Evolutionary conservation across 2,888 invertebrate genomes (phyloP).

Genomic region (Glaucopsyche alexis): DNA sequence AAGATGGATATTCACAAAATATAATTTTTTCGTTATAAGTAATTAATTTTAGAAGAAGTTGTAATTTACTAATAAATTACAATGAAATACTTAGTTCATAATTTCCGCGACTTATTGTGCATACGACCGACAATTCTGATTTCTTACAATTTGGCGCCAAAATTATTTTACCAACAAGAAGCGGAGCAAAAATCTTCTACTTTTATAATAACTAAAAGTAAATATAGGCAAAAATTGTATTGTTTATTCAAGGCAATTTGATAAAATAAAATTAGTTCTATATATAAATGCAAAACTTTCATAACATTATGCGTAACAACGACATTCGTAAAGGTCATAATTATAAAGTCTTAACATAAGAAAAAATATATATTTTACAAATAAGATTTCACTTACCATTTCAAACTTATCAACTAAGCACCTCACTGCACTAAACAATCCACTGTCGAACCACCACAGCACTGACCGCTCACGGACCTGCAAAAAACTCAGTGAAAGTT

Average conservation of each 20-base stretch:
- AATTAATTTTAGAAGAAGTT: neutral
- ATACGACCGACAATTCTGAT: neutral
- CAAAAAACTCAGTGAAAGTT: constrained; percentile 61
- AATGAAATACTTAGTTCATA: neutral
- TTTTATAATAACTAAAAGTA: neutral
- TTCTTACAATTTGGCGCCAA: neutral
- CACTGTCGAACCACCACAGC: constrained; percentile 11
- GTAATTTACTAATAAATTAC: neutral
- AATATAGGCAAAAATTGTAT: neutral
- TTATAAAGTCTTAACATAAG: neutral
- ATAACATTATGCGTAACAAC: neutral
- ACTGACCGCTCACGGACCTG: constrained; percentile 49
- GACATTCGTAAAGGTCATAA: neutral
- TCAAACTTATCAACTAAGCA: constrained; percentile 23
- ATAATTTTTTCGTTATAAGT: no score
- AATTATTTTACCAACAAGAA: neutral
- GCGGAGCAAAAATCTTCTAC: neutral
- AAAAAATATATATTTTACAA: neutral
- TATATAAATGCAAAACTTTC: neutral
- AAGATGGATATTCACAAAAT: no score
- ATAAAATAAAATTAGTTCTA: neutral
- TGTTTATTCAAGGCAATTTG: neutral
- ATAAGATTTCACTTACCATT: neutral
- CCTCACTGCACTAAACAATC: constrained; percentile 2
- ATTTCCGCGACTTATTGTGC: neutral